Base-by-base conservation (phyloP, 1,140 invertebrate genomes). In the Lordiphosa stackelbergi region DNA sequence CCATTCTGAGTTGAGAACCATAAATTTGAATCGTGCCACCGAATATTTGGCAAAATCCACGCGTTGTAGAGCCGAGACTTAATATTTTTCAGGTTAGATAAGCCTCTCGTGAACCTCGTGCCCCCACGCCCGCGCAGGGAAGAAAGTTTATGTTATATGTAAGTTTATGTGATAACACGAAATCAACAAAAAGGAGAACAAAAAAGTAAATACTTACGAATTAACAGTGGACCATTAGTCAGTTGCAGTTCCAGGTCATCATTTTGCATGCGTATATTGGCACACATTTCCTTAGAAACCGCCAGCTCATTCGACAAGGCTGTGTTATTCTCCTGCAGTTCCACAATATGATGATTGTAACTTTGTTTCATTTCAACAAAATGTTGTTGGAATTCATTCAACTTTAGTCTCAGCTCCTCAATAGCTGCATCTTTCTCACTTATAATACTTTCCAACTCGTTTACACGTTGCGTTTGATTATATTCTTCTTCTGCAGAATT, bases 351-450 rank as follows among this genome's bases (percentile, higher is more conserved):
- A 8, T 68, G 56, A 8, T 60, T 57, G 51, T 84, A 83, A 10
- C 57, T 70, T 28, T 57, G 69, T 22, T 72, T 61, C n/a, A 79
- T 42, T 3, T 66, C 58, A 47, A 61, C 72, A 28, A 61, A 58
- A 49, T 68, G 60, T 35, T 65, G 37, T 61, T 73, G 74, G 92
- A 90, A 65, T 90, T 89, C 52, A 90, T 90, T 65, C 92, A 92
- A 88, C 96, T 94, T 85, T 4, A 91, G 90, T 72, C 93, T 92
- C 31, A 97, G 89, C 83, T 96, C 93, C 56, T 95, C 93, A 73
- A 97, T 96, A n/a, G 97, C 88, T 63, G 92, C 90, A 86, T 97
- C 95, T 64, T 95, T 87, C 70, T 92, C 91, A 2, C 89, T 73
- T 10, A 92, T 74, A 0, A 90, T 68, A 31, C 85, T 85, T 52